Base-by-base conservation (phyloP, 2,888 invertebrate genomes). In the Agrochola lychnidis region DNA sequence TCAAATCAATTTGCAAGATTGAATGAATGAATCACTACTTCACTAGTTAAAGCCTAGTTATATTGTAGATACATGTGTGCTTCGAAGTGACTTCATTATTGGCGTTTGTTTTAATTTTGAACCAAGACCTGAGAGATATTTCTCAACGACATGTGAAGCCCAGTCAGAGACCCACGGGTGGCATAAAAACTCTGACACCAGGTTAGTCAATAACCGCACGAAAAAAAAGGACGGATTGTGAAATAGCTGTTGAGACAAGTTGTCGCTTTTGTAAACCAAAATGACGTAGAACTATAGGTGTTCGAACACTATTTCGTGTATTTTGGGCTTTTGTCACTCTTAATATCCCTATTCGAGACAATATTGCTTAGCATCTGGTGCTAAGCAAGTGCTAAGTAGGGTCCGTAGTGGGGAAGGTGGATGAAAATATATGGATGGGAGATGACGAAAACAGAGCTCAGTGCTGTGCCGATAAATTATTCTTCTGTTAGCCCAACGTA, bases 1-100 rank as follows among this genome's bases (percentile, higher is more conserved):
- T 94, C 94, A 91, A 93, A 94, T 92, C 93, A 93, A 94, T 94
- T 91, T 90, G 82, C 82, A 84, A 87, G 89, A 91, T 89, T 91
- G 91, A 92, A 89, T 91, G 91, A 89, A 86, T 90, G 89, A 90
- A 82, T 87, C 85, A 88, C 80, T 84, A 79, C 71, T 79, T 51
- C 25, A 61, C 36, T 48, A 30, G 79, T 45, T 78, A 70, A 48
- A 14, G 30, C 61, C 22, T 70, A 57, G 19, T 70, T 78, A 45
- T 69, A 61, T 42, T 64, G 69, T 68, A 30, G 30, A 30, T 30
- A 56, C 42, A 42, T 66, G 45, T 66, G 30, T 56, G 9, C 40
- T 56, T 22, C 14, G 42, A 53, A 62, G 19, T 40, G 64, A 74
- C 57, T 63, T 72, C 51, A 59, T 68, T 57, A 53, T 70, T 62